Evolutionary conservation across 2,113 vertebrate species (phyloP), one percentile per base, ranked within the genome.

Genomic region (Eurystomus gularis): DNA sequence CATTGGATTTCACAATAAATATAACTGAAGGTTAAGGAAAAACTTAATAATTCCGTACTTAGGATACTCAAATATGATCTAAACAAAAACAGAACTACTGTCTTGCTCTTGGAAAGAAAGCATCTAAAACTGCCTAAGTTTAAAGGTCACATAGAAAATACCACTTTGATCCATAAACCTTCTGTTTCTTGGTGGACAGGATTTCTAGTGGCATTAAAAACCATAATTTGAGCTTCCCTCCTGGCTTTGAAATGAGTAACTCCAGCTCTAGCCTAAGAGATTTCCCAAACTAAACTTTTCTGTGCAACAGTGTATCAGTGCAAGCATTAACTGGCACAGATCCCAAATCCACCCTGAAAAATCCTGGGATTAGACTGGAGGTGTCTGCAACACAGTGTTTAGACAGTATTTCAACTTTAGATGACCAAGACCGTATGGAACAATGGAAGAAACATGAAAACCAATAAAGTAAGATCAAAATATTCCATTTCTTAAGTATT

Each of bases 301-400:
- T 62, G 46, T 61, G 64, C 66, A 93, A 40, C 0, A 75, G 19
- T 46, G 55, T 37, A 95, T 88, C 75, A 68, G 51, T 8, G 46
- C 54, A 92, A 85, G 62, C 64, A 58, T 80, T 58, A 87, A 86
- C 60, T 81, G 85, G 82, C 60, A 64, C 0, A 7, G 68, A 80
- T 77, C 75, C 79, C 75, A 96, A 92, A 86, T 46, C 37, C 58
- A 79, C 55, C 68, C 49, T 70, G 82, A 49, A 77, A 77, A 91
- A 3, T 69, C 81, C 61, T 77, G 58, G 39, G 77, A 86, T 75
- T 77, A 90, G 33, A 70, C 23, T 20, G 13, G 7, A 42, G 16
- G 61, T 68, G 55, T 26, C 80, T 83, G 70, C 64, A 82, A 28
- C 51, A 46, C 0, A 1, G 49, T 80, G 52, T 80, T 93, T 42